Evolutionary conservation across 2,888 invertebrate genomes (phyloP).

Genomic region (Noctua fimbriata): DNA sequence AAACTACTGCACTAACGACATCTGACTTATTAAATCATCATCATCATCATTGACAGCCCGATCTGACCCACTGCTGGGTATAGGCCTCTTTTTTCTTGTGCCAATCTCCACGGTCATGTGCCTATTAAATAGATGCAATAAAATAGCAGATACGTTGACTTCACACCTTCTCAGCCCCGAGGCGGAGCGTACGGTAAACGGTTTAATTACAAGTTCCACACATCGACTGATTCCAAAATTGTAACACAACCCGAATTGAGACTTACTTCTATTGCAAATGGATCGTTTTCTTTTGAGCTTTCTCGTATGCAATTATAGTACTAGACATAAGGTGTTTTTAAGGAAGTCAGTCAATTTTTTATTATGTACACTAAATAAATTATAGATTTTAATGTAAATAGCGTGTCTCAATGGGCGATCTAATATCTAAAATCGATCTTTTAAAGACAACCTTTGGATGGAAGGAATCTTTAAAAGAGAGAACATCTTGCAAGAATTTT

Average conservation of each 20-base stretch:
- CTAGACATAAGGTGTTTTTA: background rate
- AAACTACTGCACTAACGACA: background rate
- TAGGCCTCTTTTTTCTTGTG: too few species aligned
- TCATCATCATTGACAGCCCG: too few species aligned
- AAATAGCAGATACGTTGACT: background rate
- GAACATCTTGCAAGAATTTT: background rate
- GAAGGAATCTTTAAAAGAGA: background rate
- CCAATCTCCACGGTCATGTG: too few species aligned
- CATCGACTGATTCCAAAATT: background rate
- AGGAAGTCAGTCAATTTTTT: background rate
- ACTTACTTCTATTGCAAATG: background rate
- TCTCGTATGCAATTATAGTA: background rate
- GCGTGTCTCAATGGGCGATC: background rate
- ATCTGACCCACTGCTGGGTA: too few species aligned
- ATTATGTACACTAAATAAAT: background rate
- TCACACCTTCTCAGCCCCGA: background rate
- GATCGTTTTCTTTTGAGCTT: background rate
- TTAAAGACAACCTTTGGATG: background rate
- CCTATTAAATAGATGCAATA: constrained; percentile 18
- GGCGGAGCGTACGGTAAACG: background rate
- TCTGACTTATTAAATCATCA: background rate
- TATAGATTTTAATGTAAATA: background rate
- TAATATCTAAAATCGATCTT: background rate
- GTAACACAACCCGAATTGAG: background rate
- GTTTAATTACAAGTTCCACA: constrained; percentile 13